Evolutionary conservation across 2,797 vertebrate species (phyloP).

Genomic region (Syngnathus rostellatus): DNA sequence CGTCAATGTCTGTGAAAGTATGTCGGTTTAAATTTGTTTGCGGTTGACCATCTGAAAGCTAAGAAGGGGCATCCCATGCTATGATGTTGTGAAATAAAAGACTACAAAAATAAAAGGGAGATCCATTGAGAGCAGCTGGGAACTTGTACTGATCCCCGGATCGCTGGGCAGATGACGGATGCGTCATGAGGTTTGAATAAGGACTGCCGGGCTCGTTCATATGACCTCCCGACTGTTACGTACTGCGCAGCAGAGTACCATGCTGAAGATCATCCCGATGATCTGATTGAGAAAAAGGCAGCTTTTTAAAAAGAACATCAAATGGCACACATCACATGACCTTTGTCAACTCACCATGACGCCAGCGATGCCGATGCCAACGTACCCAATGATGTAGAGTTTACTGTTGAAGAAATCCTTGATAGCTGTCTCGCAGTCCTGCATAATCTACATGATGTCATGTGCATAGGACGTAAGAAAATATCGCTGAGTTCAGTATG

Average conservation of each 20-base stretch:
- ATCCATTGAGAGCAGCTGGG: neutral
- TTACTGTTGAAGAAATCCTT: slow-evolving; percentile 76
- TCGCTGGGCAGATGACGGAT: slow-evolving; percentile 7
- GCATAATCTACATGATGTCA: slow-evolving; percentile 3
- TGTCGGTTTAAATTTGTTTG: slow-evolving; percentile 24
- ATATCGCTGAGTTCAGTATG: neutral
- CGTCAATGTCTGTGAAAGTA: slow-evolving; percentile 39
- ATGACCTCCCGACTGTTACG: slow-evolving; percentile 89
- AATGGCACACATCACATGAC: neutral
- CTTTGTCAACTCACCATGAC: slow-evolving; percentile 78
- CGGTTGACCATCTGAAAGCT: neutral
- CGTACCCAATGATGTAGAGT: slow-evolving; percentile 86
- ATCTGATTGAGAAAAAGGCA: slow-evolving; percentile 65
- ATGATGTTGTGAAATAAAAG: slow-evolving; percentile 10
- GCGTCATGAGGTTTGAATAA: slow-evolving; percentile 22
- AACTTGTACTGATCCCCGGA: slow-evolving; percentile 23
- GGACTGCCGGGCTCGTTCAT: slow-evolving; percentile 53
- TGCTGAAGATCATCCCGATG: slow-evolving; percentile 98
- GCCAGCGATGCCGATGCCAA: slow-evolving; percentile 88
- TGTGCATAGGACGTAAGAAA: neutral
- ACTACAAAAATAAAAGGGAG: neutral
- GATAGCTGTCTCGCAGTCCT: slow-evolving; percentile 85
- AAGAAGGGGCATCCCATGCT: neutral
- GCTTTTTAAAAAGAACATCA: neutral
- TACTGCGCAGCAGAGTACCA: slow-evolving; percentile 95